Conservation (phyloP, 2,888 invertebrate genomes). For the Rotaria socialis region DNA sequence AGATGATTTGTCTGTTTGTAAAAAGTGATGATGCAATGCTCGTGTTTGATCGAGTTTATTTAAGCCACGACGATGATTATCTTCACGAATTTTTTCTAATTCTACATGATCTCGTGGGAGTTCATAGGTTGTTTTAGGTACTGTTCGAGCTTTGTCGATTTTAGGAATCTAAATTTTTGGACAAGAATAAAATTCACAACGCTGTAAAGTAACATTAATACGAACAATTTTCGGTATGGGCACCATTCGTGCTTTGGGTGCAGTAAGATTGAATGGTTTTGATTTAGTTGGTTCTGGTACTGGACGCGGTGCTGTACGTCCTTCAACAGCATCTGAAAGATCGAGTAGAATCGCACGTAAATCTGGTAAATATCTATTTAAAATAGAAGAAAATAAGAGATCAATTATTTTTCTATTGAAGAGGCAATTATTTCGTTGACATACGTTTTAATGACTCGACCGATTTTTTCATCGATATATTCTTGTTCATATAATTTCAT, state of each 20-base stretch:
- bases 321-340: constrained; percentile 14
- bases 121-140: constrained; percentile 53
- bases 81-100: constrained; percentile 50
- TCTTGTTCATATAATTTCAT: constrained; percentile 53
- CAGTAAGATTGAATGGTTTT: constrained; percentile 56
- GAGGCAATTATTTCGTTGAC: not conserved
- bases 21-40: not conserved
- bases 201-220: constrained; percentile 3
- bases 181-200: not conserved
- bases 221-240: constrained; percentile 56
- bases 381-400: no score
- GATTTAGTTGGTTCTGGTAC: constrained; percentile 49
- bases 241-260: constrained; percentile 54
- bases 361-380: constrained; percentile 8
- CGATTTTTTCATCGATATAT: not conserved
- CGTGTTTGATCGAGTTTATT: constrained; percentile 53
- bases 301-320: not conserved
- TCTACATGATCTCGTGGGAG: constrained; percentile 51
- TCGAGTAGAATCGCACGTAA: not conserved
- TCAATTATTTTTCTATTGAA: no score
- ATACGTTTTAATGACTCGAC: not conserved
- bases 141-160: constrained; percentile 52
- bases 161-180: constrained; percentile 53
- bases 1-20: constrained; percentile 53
- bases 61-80: constrained; percentile 50